Evolutionary conservation across 1,140 invertebrate genomes (phyloP).

Genomic region (Microplitis demolitor): DNA sequence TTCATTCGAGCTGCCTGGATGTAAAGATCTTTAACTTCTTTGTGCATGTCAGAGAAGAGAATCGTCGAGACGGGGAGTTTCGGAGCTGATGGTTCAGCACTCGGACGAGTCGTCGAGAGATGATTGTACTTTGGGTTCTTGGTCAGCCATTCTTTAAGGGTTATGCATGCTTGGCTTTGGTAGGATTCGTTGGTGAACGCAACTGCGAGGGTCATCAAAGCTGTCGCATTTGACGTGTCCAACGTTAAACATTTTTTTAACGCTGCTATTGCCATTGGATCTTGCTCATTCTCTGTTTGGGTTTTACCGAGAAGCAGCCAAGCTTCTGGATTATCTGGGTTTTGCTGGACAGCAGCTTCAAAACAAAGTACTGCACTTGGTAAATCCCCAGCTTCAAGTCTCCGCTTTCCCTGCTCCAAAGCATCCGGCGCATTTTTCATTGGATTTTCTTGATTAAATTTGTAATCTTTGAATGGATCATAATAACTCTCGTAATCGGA

Average conservation of each 20-base stretch:
- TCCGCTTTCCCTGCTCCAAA: conserved; percentile 83
- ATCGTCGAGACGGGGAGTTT: conserved; percentile 48
- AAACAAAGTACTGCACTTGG: conserved; percentile 95
- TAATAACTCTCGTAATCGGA: conserved; percentile 68
- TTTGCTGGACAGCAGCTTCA: conserved; percentile 91
- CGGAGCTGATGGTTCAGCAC: neutral
- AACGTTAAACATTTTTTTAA: conserved; percentile 84
- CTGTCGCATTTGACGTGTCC: conserved; percentile 80
- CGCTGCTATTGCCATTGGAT: conserved; percentile 87
- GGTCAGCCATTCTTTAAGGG: conserved; percentile 82
- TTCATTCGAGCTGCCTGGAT: conserved; percentile 84
- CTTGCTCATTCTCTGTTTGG: conserved; percentile 91
- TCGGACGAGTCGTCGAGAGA: conserved; percentile 64
- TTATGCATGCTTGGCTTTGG: conserved; percentile 74
- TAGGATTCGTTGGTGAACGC: conserved; percentile 95
- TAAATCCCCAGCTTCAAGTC: conserved; percentile 84
- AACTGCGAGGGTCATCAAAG: conserved; percentile 88
- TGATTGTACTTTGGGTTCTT: conserved; percentile 84
- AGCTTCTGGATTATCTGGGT: conserved; percentile 79
- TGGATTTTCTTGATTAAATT: conserved; percentile 86
- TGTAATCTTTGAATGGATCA: conserved; percentile 78
- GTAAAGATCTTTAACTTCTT: conserved; percentile 79
- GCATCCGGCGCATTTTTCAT: conserved; percentile 82
- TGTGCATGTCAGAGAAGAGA: conserved; percentile 61
- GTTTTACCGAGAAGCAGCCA: conserved; percentile 84